These are phyloP conservation scores for Nezara viridula DNA, from an alignment of 2,888 invertebrate species.

Conservation along the genomic window DNA sequence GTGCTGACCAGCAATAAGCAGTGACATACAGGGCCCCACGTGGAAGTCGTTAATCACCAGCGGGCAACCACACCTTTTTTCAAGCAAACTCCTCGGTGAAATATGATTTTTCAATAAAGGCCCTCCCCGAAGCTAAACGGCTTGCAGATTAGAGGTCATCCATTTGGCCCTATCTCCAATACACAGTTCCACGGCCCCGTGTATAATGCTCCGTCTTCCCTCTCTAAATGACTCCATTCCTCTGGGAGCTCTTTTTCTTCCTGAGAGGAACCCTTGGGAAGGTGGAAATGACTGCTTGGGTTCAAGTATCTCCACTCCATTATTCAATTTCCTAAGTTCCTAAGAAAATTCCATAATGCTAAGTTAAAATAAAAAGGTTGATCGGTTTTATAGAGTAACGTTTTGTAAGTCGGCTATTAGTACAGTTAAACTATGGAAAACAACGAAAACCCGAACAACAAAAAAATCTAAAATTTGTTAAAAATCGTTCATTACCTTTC, in stretches of 20 bases:
- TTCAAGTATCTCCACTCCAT: background rate
- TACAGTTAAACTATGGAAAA: too few relatives aligned
- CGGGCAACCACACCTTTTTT: constrained; percentile 48
- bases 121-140: constrained; percentile 49
- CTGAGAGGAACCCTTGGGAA: background rate
- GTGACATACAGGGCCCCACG: background rate
- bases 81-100: constrained; percentile 55
- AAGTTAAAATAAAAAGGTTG: too few relatives aligned
- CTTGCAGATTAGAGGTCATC: constrained; percentile 54
- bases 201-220: constrained; percentile 33
- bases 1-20: constrained; percentile 43
- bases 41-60: constrained; percentile 15
- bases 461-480: too few relatives aligned
- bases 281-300: background rate
- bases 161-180: constrained; percentile 49
- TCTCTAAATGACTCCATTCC: constrained; percentile 40
- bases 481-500: too few relatives aligned
- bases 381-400: too few relatives aligned
- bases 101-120: constrained; percentile 62
- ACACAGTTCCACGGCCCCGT: constrained; percentile 28
- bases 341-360: too few relatives aligned
- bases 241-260: background rate
- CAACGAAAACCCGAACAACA: too few relatives aligned
- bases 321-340: constrained; percentile 21
- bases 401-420: too few relatives aligned